Percentiles rank a stretch among this genome's conserved stretches.
Conservation (phyloP, 1,140 invertebrate genomes). For the Drosophila malerkotliana region DNA sequence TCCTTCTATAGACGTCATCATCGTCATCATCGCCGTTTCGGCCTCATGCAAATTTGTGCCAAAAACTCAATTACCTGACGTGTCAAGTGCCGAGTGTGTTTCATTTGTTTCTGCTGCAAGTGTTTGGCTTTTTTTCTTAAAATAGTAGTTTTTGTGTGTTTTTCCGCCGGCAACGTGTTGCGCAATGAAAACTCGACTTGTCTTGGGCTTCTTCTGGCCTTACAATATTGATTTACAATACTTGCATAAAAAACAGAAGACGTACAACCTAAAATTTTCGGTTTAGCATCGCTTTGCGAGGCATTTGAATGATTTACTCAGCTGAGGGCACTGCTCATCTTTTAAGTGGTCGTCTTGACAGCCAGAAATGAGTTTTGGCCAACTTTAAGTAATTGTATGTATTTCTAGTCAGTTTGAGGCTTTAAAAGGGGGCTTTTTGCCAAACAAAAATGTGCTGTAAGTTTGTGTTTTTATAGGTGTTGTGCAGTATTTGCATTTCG, state of each 20-base stretch:
- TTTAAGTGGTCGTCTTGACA: constrained; percentile 17
- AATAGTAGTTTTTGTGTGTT: background rate
- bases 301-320: constrained; percentile 35
- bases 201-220: constrained; percentile 18
- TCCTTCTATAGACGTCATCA: constrained; percentile 42
- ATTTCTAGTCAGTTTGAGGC: constrained; percentile 1
- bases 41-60: constrained; percentile 54
- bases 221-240: constrained; percentile 46
- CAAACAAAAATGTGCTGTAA: background rate
- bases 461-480: background rate
- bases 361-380: constrained; percentile 8
- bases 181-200: constrained; percentile 26
- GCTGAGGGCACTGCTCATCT: constrained; percentile 23
- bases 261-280: constrained; percentile 30
- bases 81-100: constrained; percentile 46
- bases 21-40: constrained; percentile 39
- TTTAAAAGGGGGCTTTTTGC: background rate
- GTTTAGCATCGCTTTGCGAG: constrained; percentile 38
- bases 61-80: constrained; percentile 56
- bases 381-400: constrained; percentile 18
- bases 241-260: constrained; percentile 27
- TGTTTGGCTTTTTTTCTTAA: constrained; percentile 5
- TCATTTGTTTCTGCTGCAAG: constrained; percentile 36
- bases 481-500: no score
- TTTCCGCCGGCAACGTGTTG: constrained; percentile 31